A percentile compares a stretch with the other conserved stretches of the same genome.
Conservation (phyloP, 2,113 vertebrate genomes). For the Petaurus breviceps region DNA sequence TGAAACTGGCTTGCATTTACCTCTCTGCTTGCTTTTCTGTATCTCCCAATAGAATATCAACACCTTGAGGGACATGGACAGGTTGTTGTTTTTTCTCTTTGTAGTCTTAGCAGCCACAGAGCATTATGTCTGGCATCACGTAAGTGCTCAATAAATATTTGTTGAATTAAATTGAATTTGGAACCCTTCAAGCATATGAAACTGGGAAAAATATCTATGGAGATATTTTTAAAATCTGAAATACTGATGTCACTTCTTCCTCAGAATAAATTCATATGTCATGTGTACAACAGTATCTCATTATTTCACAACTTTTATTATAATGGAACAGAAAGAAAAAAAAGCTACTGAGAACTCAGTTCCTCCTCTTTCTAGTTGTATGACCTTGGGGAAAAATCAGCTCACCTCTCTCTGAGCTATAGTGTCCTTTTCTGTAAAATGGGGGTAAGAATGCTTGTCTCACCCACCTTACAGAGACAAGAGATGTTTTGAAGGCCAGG, state of each 20-base stretch:
- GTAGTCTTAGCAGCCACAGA: neutral
- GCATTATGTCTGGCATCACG: neutral
- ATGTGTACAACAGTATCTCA: too few relatives aligned
- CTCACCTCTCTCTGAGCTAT: too few relatives aligned
- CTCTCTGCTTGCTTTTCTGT: constrained; percentile 39
- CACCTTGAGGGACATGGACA: neutral
- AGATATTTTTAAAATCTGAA: neutral
- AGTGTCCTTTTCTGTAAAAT: too few relatives aligned
- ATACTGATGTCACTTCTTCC: neutral
- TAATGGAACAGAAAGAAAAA: too few relatives aligned
- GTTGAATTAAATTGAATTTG: neutral
- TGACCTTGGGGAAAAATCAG: too few relatives aligned
- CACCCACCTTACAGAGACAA: too few relatives aligned
- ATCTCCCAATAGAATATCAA: neutral
- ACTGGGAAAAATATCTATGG: neutral
- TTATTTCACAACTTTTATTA: neutral
- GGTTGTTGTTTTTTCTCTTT: neutral
- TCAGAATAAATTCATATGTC: neutral
- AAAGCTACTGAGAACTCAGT: too few relatives aligned
- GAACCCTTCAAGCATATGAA: neutral
- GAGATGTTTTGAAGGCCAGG: too few relatives aligned
- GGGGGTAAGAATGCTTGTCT: too few relatives aligned
- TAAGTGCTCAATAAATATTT: neutral
- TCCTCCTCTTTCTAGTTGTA: too few relatives aligned
- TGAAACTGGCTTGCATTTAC: constrained; percentile 34